A percentile compares a stretch with the other conserved stretches of the same genome.
Conservation (phyloP, 2,888 invertebrate genomes). For the Criorhina ranunculi region DNA sequence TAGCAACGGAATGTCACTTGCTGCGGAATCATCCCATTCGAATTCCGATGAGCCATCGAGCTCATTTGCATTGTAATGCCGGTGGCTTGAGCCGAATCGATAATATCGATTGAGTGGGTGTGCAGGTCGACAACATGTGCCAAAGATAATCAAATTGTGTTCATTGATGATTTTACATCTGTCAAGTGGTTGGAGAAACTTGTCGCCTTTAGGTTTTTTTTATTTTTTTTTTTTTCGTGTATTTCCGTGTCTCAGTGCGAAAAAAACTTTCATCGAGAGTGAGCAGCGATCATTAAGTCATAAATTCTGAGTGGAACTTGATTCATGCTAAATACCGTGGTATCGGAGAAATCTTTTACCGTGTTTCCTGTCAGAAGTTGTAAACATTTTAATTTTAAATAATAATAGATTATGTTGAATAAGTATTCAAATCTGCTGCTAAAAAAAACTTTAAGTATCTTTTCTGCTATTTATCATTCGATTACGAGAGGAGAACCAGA, state of each 20-base stretch:
- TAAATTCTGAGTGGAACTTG: slow-evolving; percentile 53
- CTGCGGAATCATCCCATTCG: slow-evolving; percentile 29
- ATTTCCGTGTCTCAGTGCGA: slow-evolving; percentile 50
- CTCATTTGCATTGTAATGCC: slow-evolving; percentile 64
- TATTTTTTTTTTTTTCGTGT: too few relatives aligned
- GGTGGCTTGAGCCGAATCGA: slow-evolving; percentile 28
- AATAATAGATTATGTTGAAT: neutral
- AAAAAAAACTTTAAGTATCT: too few relatives aligned
- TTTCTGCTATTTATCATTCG: too few relatives aligned
- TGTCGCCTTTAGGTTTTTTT: neutral
- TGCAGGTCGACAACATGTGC: slow-evolving; percentile 36
- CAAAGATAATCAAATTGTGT: slow-evolving; percentile 49
- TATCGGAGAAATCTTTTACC: slow-evolving; percentile 13
- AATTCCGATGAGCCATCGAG: slow-evolving; percentile 60
- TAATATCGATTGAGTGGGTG: slow-evolving; percentile 52
- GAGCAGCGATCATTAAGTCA: slow-evolving; percentile 31
- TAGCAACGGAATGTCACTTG: slow-evolving; percentile 52
- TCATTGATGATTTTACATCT: slow-evolving; percentile 50
- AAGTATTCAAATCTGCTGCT: neutral
- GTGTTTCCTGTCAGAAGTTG: neutral
- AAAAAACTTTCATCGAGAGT: slow-evolving; percentile 63
- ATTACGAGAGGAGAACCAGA: too few relatives aligned
- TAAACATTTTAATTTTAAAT: neutral
- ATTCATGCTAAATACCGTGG: slow-evolving; percentile 19
- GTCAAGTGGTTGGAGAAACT: slow-evolving; percentile 49